Base-by-base conservation (phyloP, 2,888 invertebrate species). In the Leptodirus hochenwartii region DNA sequence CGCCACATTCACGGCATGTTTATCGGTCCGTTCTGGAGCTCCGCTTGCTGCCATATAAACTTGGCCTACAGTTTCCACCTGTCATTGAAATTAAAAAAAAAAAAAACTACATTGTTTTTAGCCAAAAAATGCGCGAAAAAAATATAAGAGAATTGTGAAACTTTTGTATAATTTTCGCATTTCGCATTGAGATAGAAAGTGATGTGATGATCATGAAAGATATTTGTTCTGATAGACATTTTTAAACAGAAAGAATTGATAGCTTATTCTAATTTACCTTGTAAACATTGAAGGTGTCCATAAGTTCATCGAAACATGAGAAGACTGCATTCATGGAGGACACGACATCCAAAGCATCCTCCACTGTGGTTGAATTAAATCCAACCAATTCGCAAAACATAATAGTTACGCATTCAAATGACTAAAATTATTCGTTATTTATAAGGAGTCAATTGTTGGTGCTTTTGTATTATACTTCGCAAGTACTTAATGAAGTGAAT, bases 11-110 rank as follows among this genome's bases (percentile, higher is more conserved):
- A 68, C 64, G 0, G 84, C 80, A 51, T 90, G 87, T 10, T 66
- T 54, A 2, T 69, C 64, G 23, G 70, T 67, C 24, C 68, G 58
- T 47, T 87, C 82, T 0, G 88, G 88, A 2, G 80, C 79, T 1
- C 90, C 90, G 25, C 85, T 81, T 4, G 85, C 88, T 17, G 82
- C 72, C 88, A 90, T 88, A 52, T 90, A 90, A 27, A 75, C 71
- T 50, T 75, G 78, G n/a, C 88, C 90, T 1, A 90, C 82, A 0
- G 90, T 90, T 59, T 90, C 90, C 34, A 90, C 88, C 84, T 82
- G 27, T 9, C 22, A 16, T 20, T 6, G n/a, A 8, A 20, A 20
- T 8, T 20, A 20, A 20, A 20, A 20, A n/a, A 20, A 14, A 8
- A 30, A 20, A 17, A 25, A 32, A 15, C 23, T 16, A 25, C 22